Evolutionary conservation across 1,140 invertebrate genomes (phyloP), one percentile per base, ranked within the genome.

Genomic region (Araneus ventricosus): DNA sequence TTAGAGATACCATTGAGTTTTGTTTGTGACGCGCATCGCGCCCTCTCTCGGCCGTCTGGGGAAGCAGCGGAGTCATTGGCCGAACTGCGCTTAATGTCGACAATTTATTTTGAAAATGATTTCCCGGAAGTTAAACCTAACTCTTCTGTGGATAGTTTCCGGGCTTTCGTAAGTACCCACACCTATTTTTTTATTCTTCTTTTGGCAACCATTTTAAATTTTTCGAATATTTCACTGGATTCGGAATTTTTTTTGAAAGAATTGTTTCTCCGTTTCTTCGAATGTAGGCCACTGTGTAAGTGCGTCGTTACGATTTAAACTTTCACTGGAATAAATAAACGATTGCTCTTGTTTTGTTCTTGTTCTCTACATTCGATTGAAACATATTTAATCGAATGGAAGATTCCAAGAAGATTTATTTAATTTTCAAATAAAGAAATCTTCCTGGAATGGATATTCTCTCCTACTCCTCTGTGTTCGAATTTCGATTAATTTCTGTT

Each of bases 251-350:
- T n/a, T 22, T 6, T 52, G 45, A 14, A 52, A 52, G 45, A 52
- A 52, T 52, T 52, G 41, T 37, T 59, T 57, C 30, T 37, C 27
- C 41, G 37, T 57, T 57, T 52, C n/a, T 80, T 24, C 63, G 63
- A 90, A 90, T 57, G 45, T 90, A 59, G 88, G 88, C n/a, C 88
- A 90, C 24, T 90, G 70, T 79, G 88, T 87, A 90, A 90, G 41
- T 90, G 70, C 88, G 88, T 90, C 63, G 63, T 75, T 75, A 14
- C 61, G 59, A 63, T 63, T 61, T 52, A 59, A 52, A 87, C 85
- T 87, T 87, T 61, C 85, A 61, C 85, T 87, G 0, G 59, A 87
- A 39, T 30, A 37, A 52, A 37, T 57, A 45, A 84, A 52, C 4
- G 45, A 14, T 63, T 27, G 59, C 85, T 57, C 5, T 24, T n/a